Base-by-base conservation (phyloP, 2,797 vertebrate genomes). In the Heliangelus exortis region DNA sequence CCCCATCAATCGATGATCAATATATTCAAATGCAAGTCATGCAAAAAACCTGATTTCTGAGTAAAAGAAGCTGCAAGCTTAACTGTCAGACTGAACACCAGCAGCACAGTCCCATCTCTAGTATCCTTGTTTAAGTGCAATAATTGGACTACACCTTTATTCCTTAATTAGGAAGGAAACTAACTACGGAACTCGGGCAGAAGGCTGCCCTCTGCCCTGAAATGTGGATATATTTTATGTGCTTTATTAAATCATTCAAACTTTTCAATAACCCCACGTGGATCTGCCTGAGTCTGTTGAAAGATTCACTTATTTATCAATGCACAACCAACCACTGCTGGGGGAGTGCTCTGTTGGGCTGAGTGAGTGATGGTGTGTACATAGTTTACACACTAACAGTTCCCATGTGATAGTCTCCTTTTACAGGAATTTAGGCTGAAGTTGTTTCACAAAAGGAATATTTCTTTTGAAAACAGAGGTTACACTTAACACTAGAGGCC, bases 21-120 rank as follows among this genome's bases (percentile, higher is more conserved):
- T 75, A 74, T 94, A 81, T 83, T 91, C 84, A 90, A 94, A 95
- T 41, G 68, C 91, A 95, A 89, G 76, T 89, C 87, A 86, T 86
- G 93, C 90, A 96, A 74, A 13, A 82, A 94, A 61, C 63, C 74
- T 76, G 90, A 73, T 51, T 83, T 83, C 19, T 36, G 74, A 91
- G 68, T 51, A 88, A 48, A 86, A 72, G 84, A 81, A 89, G 80
- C 75, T 80, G 89, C 57, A 77, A 72, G 57, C 90, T 83, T 26
- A 61, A 19, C 77, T 71, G 74, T 20, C 59, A 34, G 57, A 48
- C 39, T 61, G 85, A 11, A 53, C 45, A 68, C 6, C 48, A 87
- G 85, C 16, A 89, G 95, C 88, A 54, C n/a, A 12, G 73, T 48
- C 66, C 80, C 91, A 67, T 7, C 80, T 65, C 55, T 25, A 21